A percentile compares a stretch with the other conserved stretches of the same genome.
These are phyloP conservation scores for Larimichthys polyactis DNA, from an alignment of 2,113 vertebrate genomes.

Conservation along the genomic window DNA sequence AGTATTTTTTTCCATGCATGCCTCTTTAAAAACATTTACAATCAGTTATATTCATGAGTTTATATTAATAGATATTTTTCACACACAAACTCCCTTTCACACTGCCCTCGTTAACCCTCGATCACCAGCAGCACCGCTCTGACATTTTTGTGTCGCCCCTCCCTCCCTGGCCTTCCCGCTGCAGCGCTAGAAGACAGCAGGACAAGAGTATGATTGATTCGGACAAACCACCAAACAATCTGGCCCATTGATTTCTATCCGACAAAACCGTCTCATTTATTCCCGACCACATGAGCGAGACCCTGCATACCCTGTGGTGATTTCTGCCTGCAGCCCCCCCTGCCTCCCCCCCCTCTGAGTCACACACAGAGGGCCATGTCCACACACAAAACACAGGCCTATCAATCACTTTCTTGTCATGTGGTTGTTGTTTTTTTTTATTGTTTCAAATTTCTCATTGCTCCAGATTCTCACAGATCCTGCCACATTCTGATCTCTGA, in stretches of 20 bases:
- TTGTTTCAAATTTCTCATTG: neutral
- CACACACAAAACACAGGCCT: slow-evolving; percentile 28
- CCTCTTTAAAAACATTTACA: neutral
- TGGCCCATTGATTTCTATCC: slow-evolving; percentile 77
- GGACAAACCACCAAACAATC: slow-evolving; percentile 77
- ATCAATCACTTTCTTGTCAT: slow-evolving; percentile 55
- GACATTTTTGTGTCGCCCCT: slow-evolving; percentile 68
- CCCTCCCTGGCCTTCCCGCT: slow-evolving; percentile 54
- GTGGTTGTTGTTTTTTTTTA: neutral
- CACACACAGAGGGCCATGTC: neutral
- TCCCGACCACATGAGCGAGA: slow-evolving; percentile 56
- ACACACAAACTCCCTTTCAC: slow-evolving; percentile 20
- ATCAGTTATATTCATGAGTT: slow-evolving; percentile 19
- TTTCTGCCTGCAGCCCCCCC: slow-evolving; percentile 26
- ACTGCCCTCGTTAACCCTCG: slow-evolving; percentile 58
- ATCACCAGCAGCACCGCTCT: slow-evolving; percentile 29
- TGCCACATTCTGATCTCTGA: neutral
- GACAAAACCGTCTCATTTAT: slow-evolving; percentile 69
- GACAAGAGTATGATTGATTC: slow-evolving; percentile 84
- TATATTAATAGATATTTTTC: slow-evolving; percentile 26
- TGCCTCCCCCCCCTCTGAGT: neutral
- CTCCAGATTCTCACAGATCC: neutral
- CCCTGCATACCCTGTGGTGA: slow-evolving; percentile 38
- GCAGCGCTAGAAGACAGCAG: slow-evolving; percentile 52
- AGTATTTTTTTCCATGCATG: neutral